Evolutionary conservation across 2,888 invertebrate genomes (phyloP).

Genomic region (Lasioglossum leucozonium): DNA sequence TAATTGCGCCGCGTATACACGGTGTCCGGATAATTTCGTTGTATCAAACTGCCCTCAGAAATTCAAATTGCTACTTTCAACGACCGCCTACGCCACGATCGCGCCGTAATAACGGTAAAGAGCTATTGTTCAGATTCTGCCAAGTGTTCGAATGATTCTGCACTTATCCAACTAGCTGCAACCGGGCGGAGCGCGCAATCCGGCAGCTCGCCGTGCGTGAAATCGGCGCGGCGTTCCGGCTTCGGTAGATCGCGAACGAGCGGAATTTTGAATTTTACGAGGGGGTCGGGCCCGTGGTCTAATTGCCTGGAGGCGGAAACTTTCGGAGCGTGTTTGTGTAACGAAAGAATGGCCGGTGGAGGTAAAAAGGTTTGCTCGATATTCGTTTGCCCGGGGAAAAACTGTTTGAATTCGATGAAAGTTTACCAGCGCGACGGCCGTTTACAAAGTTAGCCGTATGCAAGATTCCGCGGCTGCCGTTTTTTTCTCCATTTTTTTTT

Average conservation of each 20-base stretch:
- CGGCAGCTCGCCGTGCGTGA: conserved; percentile 32
- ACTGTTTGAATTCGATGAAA: conserved; percentile 10
- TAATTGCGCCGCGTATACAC: too few relatives aligned
- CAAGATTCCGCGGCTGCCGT: neutral
- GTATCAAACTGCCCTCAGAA: neutral
- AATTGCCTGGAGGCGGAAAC: neutral
- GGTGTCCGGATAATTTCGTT: neutral
- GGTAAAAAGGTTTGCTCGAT: conserved; percentile 6
- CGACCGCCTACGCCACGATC: neutral
- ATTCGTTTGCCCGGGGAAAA: neutral
- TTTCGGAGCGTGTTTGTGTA: conserved; percentile 1
- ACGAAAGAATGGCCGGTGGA: neutral
- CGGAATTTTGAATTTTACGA: conserved; percentile 24
- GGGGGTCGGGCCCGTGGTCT: neutral
- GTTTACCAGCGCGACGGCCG: neutral
- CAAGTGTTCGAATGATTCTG: neutral
- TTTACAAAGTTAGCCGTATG: neutral
- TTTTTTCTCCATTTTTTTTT: neutral
- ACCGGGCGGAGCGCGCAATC: conserved; percentile 22
- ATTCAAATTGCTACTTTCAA: neutral
- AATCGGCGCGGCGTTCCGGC: conserved; percentile 20
- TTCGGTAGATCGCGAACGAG: neutral
- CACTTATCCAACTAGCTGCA: neutral
- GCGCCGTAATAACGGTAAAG: neutral
- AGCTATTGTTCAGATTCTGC: neutral